Evolutionary conservation across 2,888 invertebrate species (phyloP), one percentile per base, ranked within the genome.

Genomic region (Meloe dianella): DNA sequence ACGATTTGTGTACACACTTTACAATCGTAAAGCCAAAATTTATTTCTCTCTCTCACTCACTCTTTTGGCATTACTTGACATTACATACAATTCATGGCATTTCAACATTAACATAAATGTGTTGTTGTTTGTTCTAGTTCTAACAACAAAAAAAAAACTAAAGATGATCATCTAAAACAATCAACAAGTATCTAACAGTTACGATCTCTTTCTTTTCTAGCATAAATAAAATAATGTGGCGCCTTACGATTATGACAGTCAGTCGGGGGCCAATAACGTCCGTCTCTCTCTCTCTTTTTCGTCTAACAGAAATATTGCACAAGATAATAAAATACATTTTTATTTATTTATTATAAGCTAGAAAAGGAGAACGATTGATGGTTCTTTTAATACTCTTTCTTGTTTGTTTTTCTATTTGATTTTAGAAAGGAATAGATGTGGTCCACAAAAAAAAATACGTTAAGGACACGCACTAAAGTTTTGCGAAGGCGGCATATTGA

Each of bases 151-250:
- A 10, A 38, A 14, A 38, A 38, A 14, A 38, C 10, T n/a, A 14
- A 41, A 5, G n/a, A 41, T n/a, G 41, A 41, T 6, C 14, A 38
- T 14, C 38, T 32, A 14, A 17, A 41, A 41, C 41, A 17, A 41
- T 41, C 41, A 41, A 41, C 41, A 41, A 41, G 41, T 41, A n/a
- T n/a, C n/a, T n/a, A 41, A 41, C 17, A 32, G 32, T 32, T 9
- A 41, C 17, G n/a, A 17, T 41, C 17, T 41, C 41, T 4, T 41
- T 41, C 41, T 41, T 41, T 41, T 41, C 17, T 41, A 41, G 41
- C 17, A 41, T 41, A 41, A 41, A 41, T 41, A 41, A 41, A 41
- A 41, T 41, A 41, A 41, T 41, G 41, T 41, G 41, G 41, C 41
- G 41, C 41, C 41, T 41, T 41, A 41, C 41, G n/a, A 41, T 41